A percentile compares a stretch with the other conserved stretches of the same genome.
phyloP scores from a whole-genome alignment of 2,113 vertebrate genomes.

The Camarhynchus parvulus region DNA sequence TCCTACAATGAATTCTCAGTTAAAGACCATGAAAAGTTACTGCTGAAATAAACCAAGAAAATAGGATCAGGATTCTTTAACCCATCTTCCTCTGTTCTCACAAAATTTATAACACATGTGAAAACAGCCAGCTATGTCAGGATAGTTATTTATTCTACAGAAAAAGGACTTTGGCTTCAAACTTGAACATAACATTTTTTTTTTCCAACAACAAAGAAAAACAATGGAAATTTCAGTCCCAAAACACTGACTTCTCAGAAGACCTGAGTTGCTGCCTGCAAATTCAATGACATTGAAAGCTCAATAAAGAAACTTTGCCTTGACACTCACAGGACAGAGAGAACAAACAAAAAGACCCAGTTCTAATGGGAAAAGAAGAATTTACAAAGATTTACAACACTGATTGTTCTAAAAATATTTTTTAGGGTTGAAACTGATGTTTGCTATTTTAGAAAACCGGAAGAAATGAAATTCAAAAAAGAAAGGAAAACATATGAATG shows the following conservation, averaged over 20 bases:
- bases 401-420: not conserved
- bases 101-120: not conserved
- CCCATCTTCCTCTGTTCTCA: not conserved
- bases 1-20: not conserved
- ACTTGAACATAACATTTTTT: not conserved
- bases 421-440: not conserved
- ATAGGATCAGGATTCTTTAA: not conserved
- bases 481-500: not conserved
- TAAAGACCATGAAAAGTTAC: not conserved
- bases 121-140: not conserved
- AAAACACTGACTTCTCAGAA: constrained; percentile 33
- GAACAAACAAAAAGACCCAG: not conserved
- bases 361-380: not conserved
- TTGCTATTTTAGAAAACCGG: not conserved
- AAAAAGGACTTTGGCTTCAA: not conserved
- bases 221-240: not conserved
- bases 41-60: not conserved
- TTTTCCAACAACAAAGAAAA: not conserved
- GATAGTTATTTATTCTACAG: not conserved
- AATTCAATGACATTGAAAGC: constrained; percentile 20
- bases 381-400: not conserved
- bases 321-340: not conserved
- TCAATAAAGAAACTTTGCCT: constrained; percentile 2
- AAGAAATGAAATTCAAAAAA: not conserved
- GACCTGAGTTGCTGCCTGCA: not conserved